A percentile compares a stretch with the other conserved stretches of the same genome.
Evolutionary conservation across 2,888 invertebrate genomes (phyloP).

Genomic region (Spicauda simplicius): DNA sequence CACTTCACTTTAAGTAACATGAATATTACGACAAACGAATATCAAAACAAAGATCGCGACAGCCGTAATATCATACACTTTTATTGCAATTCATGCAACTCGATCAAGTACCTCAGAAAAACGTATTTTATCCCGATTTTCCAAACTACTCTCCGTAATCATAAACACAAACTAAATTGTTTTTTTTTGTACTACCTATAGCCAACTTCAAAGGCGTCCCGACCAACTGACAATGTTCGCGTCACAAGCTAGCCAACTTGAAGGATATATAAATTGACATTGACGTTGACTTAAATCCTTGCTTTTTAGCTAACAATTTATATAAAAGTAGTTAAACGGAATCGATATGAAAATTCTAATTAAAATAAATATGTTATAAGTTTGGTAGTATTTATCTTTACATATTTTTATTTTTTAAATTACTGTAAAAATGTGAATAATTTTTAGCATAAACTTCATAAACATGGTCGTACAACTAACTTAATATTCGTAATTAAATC

Average conservation of each 20-base stretch:
- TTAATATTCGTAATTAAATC: too few relatives aligned
- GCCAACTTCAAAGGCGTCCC: slow-evolving; percentile 45
- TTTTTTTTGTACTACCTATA: slow-evolving; percentile 43
- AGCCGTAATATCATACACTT: slow-evolving; percentile 45
- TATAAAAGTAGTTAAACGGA: too few relatives aligned
- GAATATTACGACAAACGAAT: slow-evolving; percentile 47
- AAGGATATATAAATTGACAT: not conserved
- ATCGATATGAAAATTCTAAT: too few relatives aligned
- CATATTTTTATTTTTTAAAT: too few relatives aligned
- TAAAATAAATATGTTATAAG: too few relatives aligned
- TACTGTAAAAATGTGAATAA: too few relatives aligned
- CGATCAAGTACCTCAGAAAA: slow-evolving; percentile 44
- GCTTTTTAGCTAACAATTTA: not conserved
- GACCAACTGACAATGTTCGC: slow-evolving; percentile 26
- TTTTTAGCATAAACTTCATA: too few relatives aligned
- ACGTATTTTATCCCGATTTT: slow-evolving; percentile 47
- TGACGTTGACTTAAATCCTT: not conserved
- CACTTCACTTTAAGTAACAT: slow-evolving; percentile 76
- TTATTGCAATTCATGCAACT: slow-evolving; percentile 45
- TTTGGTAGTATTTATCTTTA: too few relatives aligned
- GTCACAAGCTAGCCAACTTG: slow-evolving; percentile 27
- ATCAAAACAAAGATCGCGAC: slow-evolving; percentile 17
- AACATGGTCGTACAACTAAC: too few relatives aligned
- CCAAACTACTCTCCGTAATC: slow-evolving; percentile 61
- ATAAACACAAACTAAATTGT: slow-evolving; percentile 69